Base-by-base conservation (phyloP, 2,797 vertebrate genomes). In the Micromesistius poutassou region DNA sequence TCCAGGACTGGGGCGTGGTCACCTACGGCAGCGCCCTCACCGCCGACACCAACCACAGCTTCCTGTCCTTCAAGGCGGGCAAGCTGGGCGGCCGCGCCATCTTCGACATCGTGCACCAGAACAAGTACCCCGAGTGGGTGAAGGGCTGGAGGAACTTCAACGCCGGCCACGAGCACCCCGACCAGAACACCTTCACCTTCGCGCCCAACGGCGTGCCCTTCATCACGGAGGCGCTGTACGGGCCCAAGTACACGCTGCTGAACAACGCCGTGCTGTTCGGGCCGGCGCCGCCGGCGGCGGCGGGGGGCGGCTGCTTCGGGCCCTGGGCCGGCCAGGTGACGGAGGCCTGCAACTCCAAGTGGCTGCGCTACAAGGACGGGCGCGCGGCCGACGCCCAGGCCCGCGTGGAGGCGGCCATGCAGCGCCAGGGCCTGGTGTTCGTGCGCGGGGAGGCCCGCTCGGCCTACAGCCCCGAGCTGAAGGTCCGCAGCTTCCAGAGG, bases 1-100 rank as follows among this genome's bases (percentile, higher is more conserved):
- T 99, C 84, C 97, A 98, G 84, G 98, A 99, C 90, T 99, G 98
- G 98, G 98, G 98, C 13, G 98, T 99, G 16, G 98, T 98, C 73
- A 99, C 97, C 0, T 99, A 97, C 0, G 97, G 98, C 85, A 95
- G 97, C 19, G 91, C 96, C 16, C 87, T 97, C 72, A 96, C 96
- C 0, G 92, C 94, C 2, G 94, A 94, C 89, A 93, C 93, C 84
- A 97, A 98, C 89, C 91, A 86, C 82, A 92, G 97, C 76, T 99
- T 99, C 86, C 93, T 99, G 77, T 99, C 98, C 82, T 99, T 99
- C 90, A 99, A 99, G 90, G 98, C 98, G 0, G 98, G 97, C 86
- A 99, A 99, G 88, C 94, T 99, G 75, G 97, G 98, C 73, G 98
- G 98, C 35, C 96, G 97, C 68, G 96, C 97, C 91, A 98, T 99